Evolutionary conservation across 2,797 vertebrate genomes (phyloP).

Genomic region (Podarcis siculus): DNA sequence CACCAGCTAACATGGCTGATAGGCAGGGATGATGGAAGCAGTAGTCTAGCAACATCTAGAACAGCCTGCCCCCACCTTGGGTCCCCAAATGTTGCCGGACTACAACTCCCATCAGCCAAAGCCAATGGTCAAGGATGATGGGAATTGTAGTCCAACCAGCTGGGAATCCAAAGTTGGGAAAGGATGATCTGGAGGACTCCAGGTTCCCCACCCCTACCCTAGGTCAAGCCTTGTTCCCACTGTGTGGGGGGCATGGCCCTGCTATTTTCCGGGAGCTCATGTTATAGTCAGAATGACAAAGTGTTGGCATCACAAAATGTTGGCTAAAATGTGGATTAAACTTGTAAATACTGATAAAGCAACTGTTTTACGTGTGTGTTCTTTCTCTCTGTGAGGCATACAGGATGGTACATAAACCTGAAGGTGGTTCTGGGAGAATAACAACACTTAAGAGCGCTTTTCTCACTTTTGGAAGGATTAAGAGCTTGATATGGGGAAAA

Average conservation of each 20-base stretch:
- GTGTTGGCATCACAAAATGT: slow-evolving; percentile 16
- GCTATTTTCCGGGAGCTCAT: neutral
- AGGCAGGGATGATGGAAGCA: neutral
- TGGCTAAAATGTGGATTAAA: slow-evolving; percentile 38
- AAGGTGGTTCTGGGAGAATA: neutral
- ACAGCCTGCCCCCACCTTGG: too few species aligned
- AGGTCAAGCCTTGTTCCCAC: slow-evolving; percentile 3
- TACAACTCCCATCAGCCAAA: neutral
- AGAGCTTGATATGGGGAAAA: neutral
- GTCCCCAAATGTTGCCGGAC: neutral
- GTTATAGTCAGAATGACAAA: neutral
- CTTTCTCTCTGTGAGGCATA: neutral
- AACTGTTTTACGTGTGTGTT: neutral
- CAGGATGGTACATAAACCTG: neutral
- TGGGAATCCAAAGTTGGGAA: too few species aligned
- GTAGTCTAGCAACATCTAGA: too few species aligned
- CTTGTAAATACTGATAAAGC: neutral
- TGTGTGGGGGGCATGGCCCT: slow-evolving; percentile 10
- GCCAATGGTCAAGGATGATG: neutral
- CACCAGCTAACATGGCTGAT: neutral
- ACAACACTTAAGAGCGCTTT: neutral
- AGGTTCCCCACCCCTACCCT: neutral
- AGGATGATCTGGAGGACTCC: neutral
- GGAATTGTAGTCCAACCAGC: neutral
- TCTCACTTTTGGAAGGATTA: neutral